Conservation (phyloP, 2,888 invertebrate genomes). For the Lepidochitona cinerea region DNA sequence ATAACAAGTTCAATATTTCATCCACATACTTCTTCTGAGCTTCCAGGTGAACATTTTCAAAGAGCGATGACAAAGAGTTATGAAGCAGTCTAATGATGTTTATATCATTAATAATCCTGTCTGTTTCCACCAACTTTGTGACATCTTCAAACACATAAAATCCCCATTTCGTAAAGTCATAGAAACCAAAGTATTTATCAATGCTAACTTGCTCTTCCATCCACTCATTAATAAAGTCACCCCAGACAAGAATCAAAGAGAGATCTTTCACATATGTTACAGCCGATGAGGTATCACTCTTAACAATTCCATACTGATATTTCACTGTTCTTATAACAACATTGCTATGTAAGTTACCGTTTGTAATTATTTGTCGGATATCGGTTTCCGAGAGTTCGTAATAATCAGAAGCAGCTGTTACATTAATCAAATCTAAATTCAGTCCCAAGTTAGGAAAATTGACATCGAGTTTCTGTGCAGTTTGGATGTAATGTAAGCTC, state of each 20-base stretch:
- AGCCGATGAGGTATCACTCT: neutral
- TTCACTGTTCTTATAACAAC: neutral
- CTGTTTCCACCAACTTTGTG: too few relatives aligned
- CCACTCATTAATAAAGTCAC: neutral
- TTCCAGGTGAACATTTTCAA: too few relatives aligned
- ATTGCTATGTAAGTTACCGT: neutral
- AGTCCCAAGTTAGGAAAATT: neutral
- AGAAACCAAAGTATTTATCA: neutral
- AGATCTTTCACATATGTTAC: neutral
- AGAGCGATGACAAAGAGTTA: too few relatives aligned
- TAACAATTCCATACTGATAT: neutral
- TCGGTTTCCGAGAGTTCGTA: neutral
- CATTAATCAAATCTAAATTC: neutral
- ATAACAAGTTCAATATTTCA: neutral
- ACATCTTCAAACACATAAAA: too few relatives aligned
- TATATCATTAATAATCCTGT: too few relatives aligned
- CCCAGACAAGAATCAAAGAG: neutral
- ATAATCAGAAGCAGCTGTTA: neutral
- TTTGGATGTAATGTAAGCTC: too few relatives aligned
- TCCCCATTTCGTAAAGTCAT: neutral
- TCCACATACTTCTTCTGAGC: too few relatives aligned
- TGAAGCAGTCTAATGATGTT: too few relatives aligned
- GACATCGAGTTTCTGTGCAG: too few relatives aligned
- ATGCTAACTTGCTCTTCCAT: neutral
- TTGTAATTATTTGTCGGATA: neutral